A percentile compares a stretch with the other conserved stretches of the same genome.
Conservation (phyloP, 2,888 invertebrate species). For the Nezara viridula region DNA sequence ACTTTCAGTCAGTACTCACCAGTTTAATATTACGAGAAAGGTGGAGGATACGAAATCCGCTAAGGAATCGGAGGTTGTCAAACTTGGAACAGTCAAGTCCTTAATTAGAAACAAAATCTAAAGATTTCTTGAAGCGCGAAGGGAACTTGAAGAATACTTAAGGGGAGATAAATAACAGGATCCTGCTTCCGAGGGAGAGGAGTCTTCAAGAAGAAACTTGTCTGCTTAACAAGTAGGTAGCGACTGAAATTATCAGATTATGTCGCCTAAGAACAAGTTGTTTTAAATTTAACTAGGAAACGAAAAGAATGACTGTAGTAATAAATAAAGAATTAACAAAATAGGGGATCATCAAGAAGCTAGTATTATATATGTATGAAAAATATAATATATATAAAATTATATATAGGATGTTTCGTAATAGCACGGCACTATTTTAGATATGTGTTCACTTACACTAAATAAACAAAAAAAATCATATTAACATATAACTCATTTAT, state of each 20-base stretch:
- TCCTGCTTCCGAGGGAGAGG: background rate
- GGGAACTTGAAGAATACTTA: conserved; percentile 11
- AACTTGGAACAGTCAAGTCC: background rate
- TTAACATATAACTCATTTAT: too few relatives aligned
- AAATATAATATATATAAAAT: too few relatives aligned
- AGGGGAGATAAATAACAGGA: background rate
- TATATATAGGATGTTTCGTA: too few relatives aligned
- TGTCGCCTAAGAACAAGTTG: background rate
- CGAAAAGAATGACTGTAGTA: background rate
- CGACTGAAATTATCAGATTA: background rate
- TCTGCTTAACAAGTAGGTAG: background rate
- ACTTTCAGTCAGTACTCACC: background rate
- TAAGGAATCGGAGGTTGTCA: background rate
- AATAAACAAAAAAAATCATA: too few relatives aligned
- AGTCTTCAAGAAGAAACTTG: background rate
- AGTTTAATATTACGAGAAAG: background rate
- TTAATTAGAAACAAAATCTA: conserved; percentile 30
- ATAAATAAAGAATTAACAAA: too few relatives aligned
- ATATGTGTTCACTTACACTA: too few relatives aligned
- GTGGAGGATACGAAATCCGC: background rate
- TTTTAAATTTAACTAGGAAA: background rate
- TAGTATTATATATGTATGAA: too few relatives aligned
- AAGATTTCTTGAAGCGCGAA: background rate
- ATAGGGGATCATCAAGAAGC: too few relatives aligned
- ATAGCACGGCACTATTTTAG: too few relatives aligned